These are phyloP conservation scores for Drosophila pegasa DNA, from an alignment of 2,888 invertebrate genomes.

Conservation along the genomic window DNA sequence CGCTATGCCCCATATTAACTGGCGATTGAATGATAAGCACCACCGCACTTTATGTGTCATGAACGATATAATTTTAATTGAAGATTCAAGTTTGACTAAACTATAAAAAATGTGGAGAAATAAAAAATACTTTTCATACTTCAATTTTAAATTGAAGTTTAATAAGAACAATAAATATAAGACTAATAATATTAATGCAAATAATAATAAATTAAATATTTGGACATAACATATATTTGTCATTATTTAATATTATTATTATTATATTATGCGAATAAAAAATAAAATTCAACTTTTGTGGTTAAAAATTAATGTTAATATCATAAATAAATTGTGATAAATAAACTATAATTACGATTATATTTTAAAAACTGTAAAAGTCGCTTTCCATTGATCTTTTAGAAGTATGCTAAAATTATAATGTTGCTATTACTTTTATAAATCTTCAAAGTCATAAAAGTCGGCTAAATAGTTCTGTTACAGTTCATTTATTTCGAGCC, in stretches of 20 bases:
- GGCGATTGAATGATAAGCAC: conserved; percentile 26
- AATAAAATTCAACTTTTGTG: too few species aligned
- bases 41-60: conserved; percentile 54
- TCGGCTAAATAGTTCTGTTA: conserved; percentile 16
- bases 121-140: neutral
- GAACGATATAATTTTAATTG: conserved; percentile 58
- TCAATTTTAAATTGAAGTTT: neutral
- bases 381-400: too few species aligned
- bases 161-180: too few species aligned
- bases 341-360: too few species aligned
- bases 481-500: conserved; percentile 24
- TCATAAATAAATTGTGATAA: too few species aligned
- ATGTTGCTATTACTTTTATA: neutral
- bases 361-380: neutral
- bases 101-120: conserved; percentile 7
- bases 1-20: conserved; percentile 38
- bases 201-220: too few species aligned
- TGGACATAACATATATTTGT: too few species aligned
- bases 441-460: neutral
- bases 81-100: conserved; percentile 24
- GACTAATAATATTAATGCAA: neutral
- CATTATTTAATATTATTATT: too few species aligned
- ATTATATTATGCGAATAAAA: too few species aligned
- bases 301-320: too few species aligned
- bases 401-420: too few species aligned